Conservation (phyloP, 2,888 invertebrate genomes). For the Epistrophella euchroma region DNA sequence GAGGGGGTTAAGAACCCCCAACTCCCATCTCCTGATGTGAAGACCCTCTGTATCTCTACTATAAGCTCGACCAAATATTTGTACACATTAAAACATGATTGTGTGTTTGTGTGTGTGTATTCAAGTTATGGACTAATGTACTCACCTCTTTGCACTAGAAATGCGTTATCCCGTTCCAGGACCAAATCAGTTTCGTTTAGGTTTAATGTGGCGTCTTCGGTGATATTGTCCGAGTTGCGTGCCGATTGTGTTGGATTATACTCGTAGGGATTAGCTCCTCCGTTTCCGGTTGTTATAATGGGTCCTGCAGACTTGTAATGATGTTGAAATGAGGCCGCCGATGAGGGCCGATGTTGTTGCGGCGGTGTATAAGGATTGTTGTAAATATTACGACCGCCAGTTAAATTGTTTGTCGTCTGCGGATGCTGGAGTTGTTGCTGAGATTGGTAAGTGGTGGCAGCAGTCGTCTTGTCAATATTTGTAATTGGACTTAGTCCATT, state of each 20-base stretch:
- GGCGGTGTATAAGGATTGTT: conserved; percentile 84
- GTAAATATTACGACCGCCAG: conserved; percentile 86
- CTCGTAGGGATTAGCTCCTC: conserved; percentile 79
- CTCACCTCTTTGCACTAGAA: conserved; percentile 93
- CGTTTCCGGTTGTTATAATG: conserved; percentile 76
- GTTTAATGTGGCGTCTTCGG: conserved; percentile 87
- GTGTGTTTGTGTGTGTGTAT: not conserved
- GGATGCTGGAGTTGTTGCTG: conserved; percentile 80
- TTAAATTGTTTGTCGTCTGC: conserved; percentile 77
- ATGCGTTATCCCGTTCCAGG: conserved; percentile 91
- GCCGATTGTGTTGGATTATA: conserved; percentile 85
- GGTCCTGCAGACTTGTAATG: conserved; percentile 80
- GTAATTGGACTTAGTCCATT: conserved; percentile 83
- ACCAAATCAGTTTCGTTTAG: conserved; percentile 93
- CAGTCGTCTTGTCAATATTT: conserved; percentile 77
- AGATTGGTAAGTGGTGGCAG: conserved; percentile 73
- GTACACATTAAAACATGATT: conserved; percentile 25
- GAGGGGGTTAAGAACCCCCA: conserved; percentile 23
- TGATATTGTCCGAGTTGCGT: conserved; percentile 88
- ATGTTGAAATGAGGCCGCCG: conserved; percentile 79
- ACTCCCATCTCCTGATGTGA: not conserved
- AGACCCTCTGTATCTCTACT: not conserved
- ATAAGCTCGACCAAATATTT: conserved; percentile 38
- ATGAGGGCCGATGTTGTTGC: conserved; percentile 78
- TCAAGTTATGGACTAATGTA: conserved; percentile 73